A percentile compares a stretch with the other conserved stretches of the same genome.
Evolutionary conservation across 2,113 vertebrate genomes (phyloP).

Genomic region (Tretioscincus oriximinensis): DNA sequence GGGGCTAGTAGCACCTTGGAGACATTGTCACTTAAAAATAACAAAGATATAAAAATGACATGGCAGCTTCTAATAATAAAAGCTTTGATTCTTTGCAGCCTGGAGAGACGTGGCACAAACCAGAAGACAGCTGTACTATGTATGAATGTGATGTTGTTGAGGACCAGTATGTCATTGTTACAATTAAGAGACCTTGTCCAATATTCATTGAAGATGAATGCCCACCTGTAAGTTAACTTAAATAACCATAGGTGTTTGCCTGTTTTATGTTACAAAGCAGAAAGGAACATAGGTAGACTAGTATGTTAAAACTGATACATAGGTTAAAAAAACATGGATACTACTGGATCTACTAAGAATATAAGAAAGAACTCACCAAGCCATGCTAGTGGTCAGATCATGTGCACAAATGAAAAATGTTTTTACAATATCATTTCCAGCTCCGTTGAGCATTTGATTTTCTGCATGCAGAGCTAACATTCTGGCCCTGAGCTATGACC

Average conservation of each 20-base stretch:
- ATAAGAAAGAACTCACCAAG: no score
- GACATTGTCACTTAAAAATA: no score
- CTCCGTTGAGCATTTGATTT: no score
- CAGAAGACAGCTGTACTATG: constrained; percentile 57
- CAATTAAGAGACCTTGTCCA: constrained; percentile 52
- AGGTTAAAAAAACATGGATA: neutral
- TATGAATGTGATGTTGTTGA: constrained; percentile 61
- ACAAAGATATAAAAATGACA: neutral
- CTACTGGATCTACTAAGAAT: neutral
- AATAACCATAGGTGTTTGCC: neutral
- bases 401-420: no score
- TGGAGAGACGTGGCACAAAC: constrained; percentile 59
- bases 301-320: neutral
- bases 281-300: neutral
- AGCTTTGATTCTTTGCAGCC: constrained; percentile 54
- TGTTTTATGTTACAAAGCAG: neutral
- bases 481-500: no score
- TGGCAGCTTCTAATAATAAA: constrained; percentile 19
- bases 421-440: no score
- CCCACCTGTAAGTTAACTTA: constrained; percentile 56
- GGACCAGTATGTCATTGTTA: constrained; percentile 44
- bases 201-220: constrained; percentile 40
- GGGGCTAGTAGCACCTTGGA: no score
- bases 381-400: no score
- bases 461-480: no score